These are phyloP conservation scores for Listronotus oregonensis DNA, from an alignment of 1,140 invertebrate genomes.

Conservation along the genomic window DNA sequence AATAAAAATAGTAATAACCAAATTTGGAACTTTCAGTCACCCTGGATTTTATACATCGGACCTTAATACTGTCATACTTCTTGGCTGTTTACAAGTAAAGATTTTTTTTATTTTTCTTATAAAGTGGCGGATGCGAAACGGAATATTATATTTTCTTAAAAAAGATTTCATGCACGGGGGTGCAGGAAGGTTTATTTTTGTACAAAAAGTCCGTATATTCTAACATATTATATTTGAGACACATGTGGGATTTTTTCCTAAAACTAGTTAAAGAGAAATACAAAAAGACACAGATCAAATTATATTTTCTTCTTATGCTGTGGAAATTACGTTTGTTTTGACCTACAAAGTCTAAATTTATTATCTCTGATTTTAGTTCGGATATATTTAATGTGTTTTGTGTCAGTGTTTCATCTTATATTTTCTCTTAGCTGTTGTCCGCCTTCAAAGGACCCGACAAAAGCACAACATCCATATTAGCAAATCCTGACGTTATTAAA, in stretches of 20 bases:
- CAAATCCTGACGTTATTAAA: constrained; percentile 1
- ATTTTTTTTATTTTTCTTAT: no score
- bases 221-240: no score
- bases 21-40: no score
- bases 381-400: constrained; percentile 24
- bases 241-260: background rate
- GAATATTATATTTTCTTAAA: no score
- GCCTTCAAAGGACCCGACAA: constrained; percentile 1
- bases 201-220: no score
- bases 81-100: no score
- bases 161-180: no score
- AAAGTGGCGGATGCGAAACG: no score
- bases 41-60: no score
- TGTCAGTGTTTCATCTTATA: constrained; percentile 15
- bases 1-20: no score
- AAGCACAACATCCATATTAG: constrained; percentile 16
- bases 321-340: background rate
- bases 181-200: no score
- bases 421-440: constrained; percentile 1
- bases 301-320: background rate
- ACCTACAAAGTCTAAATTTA: constrained; percentile 6
- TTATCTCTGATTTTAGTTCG: constrained; percentile 6
- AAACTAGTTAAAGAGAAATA: background rate
- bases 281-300: constrained; percentile 1
- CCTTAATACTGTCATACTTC: no score